Evolutionary conservation across 2,797 vertebrate genomes (phyloP).

Genomic region (Craterocephalus amniculus): DNA sequence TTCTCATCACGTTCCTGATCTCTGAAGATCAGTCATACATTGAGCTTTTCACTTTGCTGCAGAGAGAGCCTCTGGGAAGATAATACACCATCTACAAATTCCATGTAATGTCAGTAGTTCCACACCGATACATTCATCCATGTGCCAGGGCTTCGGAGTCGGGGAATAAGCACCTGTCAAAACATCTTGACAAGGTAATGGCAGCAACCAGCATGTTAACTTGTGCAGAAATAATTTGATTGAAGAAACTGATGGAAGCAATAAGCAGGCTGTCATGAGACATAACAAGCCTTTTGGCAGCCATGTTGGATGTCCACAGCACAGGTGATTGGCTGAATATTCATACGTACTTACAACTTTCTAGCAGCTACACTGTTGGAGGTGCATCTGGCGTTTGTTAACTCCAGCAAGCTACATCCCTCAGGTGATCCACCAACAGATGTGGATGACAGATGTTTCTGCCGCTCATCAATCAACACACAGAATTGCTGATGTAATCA

Average conservation of each 20-base stretch:
- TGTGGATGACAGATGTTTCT: conserved; percentile 39
- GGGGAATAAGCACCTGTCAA: conserved; percentile 41
- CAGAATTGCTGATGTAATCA: not conserved
- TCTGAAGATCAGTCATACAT: conserved; percentile 47
- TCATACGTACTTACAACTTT: conserved; percentile 8
- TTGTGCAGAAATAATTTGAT: conserved; percentile 37
- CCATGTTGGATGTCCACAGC: conserved; percentile 16
- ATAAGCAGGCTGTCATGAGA: conserved; percentile 25
- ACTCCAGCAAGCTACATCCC: not conserved
- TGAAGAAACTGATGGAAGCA: conserved; percentile 17
- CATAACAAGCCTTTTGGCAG: not conserved
- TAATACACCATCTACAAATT: conserved; percentile 52
- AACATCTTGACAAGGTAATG: conserved; percentile 47
- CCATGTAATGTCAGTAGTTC: conserved; percentile 55
- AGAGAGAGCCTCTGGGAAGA: conserved; percentile 40
- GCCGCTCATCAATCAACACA: conserved; percentile 5
- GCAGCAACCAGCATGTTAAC: conserved; percentile 35
- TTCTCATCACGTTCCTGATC: conserved; percentile 33
- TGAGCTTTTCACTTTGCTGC: conserved; percentile 40
- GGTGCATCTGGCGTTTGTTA: conserved; percentile 9
- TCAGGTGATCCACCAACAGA: conserved; percentile 23
- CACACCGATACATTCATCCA: conserved; percentile 33
- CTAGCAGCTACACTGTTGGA: conserved; percentile 1
- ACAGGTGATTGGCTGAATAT: not conserved
- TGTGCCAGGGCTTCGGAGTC: conserved; percentile 4